Evolutionary conservation across 1,140 invertebrate genomes (phyloP), one percentile per base, ranked within the genome.

Genomic region (Drosophila ohnishii): DNA sequence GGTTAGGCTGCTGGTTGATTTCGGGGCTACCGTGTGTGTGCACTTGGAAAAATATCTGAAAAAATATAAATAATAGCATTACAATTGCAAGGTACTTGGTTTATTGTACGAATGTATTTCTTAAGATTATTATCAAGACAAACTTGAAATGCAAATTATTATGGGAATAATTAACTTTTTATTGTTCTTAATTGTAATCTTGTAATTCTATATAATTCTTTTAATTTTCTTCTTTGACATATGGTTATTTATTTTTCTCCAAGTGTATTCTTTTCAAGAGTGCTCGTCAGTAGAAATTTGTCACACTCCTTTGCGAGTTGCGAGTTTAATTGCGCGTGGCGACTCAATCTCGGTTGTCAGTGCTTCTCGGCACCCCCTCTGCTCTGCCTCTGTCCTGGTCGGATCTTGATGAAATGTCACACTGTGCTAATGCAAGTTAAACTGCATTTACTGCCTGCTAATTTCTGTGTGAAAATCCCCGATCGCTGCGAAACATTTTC

Each of bases 361-460:
- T 83, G 39, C 55, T 45, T 51, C 75, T 37, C 30, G 10, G 39
- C 40, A 28, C 30, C 25, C 57, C 25, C 60, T 39, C 42, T 14
- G 34, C 6, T 37, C 11, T 14, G 25, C 19, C 32, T n/a, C 35
- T 37, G 55, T 47, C 66, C 16, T 13, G 50, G 4, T 30, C 48
- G 58, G 78, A 86, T 79, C 83, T 86, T 86, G 79, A 87, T 87
- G 83, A 87, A 86, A 82, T 86, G 79, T 80, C 83, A 79, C 83
- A 70, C 75, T 76, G 81, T 67, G 73, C 82, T 86, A 86, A 86
- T 86, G 82, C 78, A 86, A 86, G 78, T 79, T 87, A 82, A 86
- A 86, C 79, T 86, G 83, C 83, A 82, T 87, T 87, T 79, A 78
- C 62, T 64, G 60, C 19, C 63, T 77, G 83, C 83, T 82, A 86